A percentile compares a stretch with the other conserved stretches of the same genome.
These are phyloP conservation scores for Trichonephila clavipes DNA, from an alignment of 1,140 invertebrate species.

Conservation along the genomic window DNA sequence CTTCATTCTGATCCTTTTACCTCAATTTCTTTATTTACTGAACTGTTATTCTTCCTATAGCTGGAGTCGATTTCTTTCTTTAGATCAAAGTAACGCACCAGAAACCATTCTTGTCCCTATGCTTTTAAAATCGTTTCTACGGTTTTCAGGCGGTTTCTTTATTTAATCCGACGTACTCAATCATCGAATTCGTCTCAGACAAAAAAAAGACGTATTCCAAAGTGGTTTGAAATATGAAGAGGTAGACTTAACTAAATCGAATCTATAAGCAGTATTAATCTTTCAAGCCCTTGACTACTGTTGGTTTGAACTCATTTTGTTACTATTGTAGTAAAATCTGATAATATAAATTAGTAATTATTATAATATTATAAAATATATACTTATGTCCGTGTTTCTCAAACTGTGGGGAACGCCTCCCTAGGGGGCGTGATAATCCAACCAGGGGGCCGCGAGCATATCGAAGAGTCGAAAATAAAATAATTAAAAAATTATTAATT, in stretches of 20 bases:
- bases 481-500: no score
- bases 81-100: constrained; percentile 27
- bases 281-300: not conserved
- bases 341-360: no score
- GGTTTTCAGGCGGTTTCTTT: not conserved
- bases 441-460: no score
- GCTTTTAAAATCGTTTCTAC: constrained; percentile 27
- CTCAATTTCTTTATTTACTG: constrained; percentile 41
- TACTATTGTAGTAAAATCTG: no score
- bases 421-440: no score
- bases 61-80: constrained; percentile 4
- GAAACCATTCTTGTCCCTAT: constrained; percentile 15
- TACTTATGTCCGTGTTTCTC: no score
- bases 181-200: constrained; percentile 30
- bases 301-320: no score
- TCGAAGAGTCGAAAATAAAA: no score
- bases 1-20: constrained; percentile 17
- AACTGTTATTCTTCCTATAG: constrained; percentile 10
- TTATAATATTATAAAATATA: no score
- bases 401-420: no score
- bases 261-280: not conserved
- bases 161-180: constrained; percentile 18
- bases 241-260: not conserved
- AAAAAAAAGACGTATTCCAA: not conserved
- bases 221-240: not conserved